phyloP scores from a whole-genome alignment of 1,140 invertebrate genomes.

The Phymastichus coffea region DNA sequence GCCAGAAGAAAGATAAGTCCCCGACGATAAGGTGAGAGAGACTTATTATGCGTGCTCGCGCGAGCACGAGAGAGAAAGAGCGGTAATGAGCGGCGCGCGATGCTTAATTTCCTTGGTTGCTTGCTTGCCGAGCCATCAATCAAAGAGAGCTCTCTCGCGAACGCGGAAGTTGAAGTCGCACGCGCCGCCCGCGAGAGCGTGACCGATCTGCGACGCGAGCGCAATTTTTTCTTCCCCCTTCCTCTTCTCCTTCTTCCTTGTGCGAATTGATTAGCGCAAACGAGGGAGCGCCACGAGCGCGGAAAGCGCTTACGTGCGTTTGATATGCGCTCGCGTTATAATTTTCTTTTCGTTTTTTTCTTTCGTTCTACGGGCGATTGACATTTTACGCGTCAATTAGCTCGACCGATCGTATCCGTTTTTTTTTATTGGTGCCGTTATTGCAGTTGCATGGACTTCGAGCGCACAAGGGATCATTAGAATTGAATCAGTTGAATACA shows the following conservation, averaged over 20 bases:
- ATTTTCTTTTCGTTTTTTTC: too few species aligned
- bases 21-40: too few species aligned
- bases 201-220: conserved; percentile 20
- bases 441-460: too few species aligned
- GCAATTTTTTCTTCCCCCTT: not conserved
- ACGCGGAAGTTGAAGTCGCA: conserved; percentile 9
- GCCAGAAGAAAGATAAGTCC: too few species aligned
- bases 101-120: conserved; percentile 21
- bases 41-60: too few species aligned
- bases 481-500: too few species aligned
- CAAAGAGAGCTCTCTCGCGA: conserved; percentile 7
- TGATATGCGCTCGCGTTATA: too few species aligned
- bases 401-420: not conserved
- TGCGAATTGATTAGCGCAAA: conserved; percentile 20
- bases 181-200: conserved; percentile 14
- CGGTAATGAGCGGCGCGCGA: conserved; percentile 33
- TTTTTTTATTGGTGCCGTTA: conserved; percentile 9
- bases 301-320: too few species aligned
- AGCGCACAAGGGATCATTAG: too few species aligned
- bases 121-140: conserved; percentile 25
- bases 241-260: not conserved
- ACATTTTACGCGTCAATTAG: too few species aligned
- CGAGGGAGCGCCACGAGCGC: not conserved
- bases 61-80: not conserved
- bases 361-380: too few species aligned